Evolutionary conservation across 1,140 invertebrate species (phyloP), one percentile per base, ranked within the genome.

Genomic region (Brachionus angularis): DNA sequence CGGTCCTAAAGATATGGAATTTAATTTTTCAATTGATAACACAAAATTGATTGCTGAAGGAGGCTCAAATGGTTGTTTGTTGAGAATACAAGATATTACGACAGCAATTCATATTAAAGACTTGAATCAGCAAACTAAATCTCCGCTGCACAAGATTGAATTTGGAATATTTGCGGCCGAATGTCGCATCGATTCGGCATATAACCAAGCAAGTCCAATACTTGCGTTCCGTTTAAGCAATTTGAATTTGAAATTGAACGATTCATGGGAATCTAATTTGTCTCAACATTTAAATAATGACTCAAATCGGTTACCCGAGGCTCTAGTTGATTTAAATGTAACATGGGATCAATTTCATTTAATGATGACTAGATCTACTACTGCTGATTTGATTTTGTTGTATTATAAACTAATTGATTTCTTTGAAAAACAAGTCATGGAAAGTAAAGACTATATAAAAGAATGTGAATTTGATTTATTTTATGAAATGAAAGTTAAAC

Each of bases 361-460:
- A 23, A 89, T 96, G 86, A 96, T 98, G 75, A 93, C 90, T 14
- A 90, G 93, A 80, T 95, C 92, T 25, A 96, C 94, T 0, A 96
- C 93, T 0, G 91, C 93, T 0, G 94, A 98, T 83, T 82, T 97
- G 21, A 83, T 96, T 1, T 96, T 96, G 83, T 96, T 97, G 89
- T 91, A 90, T 77, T 88, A 90, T 62, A 96, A 96, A 79, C 83
- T 96, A 7, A 93, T 96, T 76, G 93, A 97, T 83, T 98, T 96
- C 82, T 96, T 96, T 83, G 75, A 74, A 21, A 76, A 78, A 73
- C 81, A 83, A 74, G 76, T 80, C 16, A 47, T 31, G 12, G 62
- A 67, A 36, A 67, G 62, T 23, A 67, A 67, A 25, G 62, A 67
- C 29, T 67, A 67, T 36, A 67, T 67, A 3, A 67, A 67, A 47